Percentiles rank a stretch among this genome's conserved stretches.
These are phyloP conservation scores for Drosophila nikananu DNA, from an alignment of 1,140 invertebrate species.

Conservation along the genomic window DNA sequence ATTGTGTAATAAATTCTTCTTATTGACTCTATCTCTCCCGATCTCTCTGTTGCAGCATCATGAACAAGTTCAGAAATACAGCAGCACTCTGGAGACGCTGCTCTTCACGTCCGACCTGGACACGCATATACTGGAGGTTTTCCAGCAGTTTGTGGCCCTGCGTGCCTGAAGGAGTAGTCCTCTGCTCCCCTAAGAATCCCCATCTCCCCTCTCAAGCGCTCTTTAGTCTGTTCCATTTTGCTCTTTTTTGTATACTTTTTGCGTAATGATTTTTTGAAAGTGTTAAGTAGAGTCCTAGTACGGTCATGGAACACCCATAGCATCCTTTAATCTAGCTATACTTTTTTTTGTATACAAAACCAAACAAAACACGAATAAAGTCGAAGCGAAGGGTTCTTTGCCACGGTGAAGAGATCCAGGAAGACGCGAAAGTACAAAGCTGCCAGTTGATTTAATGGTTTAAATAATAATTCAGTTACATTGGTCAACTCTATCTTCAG, in stretches of 20 bases:
- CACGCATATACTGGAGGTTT: slow-evolving; percentile 97
- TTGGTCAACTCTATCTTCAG: no score
- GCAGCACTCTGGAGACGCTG: slow-evolving; percentile 96
- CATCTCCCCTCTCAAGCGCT: no score
- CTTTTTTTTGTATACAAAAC: slow-evolving; percentile 16
- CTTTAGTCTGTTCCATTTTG: not conserved
- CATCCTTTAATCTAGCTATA: slow-evolving; percentile 2
- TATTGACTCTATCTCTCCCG: not conserved
- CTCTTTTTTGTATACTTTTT: slow-evolving; percentile 2
- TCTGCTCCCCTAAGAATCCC: not conserved
- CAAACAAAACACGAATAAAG: slow-evolving; percentile 22
- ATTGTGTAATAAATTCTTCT: no score
- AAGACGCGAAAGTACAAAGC: slow-evolving; percentile 18
- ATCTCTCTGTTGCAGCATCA: slow-evolving; percentile 91
- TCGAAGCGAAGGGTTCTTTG: slow-evolving; percentile 7
- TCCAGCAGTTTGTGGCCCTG: slow-evolving; percentile 96
- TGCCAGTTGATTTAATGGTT: not conserved
- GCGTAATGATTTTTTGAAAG: slow-evolving; percentile 2
- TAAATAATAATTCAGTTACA: not conserved
- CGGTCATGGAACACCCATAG: not conserved
- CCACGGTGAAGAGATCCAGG: slow-evolving; percentile 7
- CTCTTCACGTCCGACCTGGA: slow-evolving; percentile 98
- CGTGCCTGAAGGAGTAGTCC: slow-evolving; percentile 59
- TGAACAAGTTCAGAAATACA: slow-evolving; percentile 99
- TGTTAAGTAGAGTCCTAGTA: not conserved